These are phyloP conservation scores for Charanyca ferruginea DNA, from an alignment of 2,888 invertebrate species.

Conservation along the genomic window DNA sequence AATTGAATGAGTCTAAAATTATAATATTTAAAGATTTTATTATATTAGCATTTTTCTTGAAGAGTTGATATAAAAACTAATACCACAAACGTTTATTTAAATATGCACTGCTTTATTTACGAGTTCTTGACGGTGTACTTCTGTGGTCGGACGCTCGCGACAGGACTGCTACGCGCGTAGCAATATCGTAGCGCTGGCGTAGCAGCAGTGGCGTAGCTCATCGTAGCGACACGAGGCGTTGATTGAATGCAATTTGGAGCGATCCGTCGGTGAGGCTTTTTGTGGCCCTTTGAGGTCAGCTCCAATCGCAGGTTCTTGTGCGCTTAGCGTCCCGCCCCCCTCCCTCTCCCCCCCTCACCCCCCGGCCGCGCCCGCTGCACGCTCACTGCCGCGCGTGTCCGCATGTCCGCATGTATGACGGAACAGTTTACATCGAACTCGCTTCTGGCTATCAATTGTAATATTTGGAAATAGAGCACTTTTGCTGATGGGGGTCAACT, in stretches of 20 bases:
- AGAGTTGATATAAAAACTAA: neutral
- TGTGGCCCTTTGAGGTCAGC: conserved; percentile 57
- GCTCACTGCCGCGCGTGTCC: conserved; percentile 5
- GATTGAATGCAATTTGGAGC: conserved; percentile 57
- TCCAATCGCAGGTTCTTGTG: conserved; percentile 46
- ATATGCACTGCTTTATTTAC: neutral
- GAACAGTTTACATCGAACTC: conserved; percentile 7
- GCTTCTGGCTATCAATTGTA: neutral
- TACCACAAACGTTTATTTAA: neutral
- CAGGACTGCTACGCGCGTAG: conserved; percentile 32
- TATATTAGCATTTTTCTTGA: neutral
- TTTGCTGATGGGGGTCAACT: too few relatives aligned
- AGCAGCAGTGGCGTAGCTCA: conserved; percentile 41
- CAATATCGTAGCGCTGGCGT: conserved; percentile 23
- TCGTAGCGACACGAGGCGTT: conserved; percentile 23
- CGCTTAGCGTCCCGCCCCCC: neutral
- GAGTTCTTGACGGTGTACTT: neutral
- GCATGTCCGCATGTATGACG: neutral
- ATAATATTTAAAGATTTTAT: too few relatives aligned
- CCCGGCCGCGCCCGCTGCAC: neutral
- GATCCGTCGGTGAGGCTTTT: conserved; percentile 44
- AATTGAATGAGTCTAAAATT: too few relatives aligned
- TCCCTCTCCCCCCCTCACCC: neutral
- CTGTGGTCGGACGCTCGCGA: too few relatives aligned
- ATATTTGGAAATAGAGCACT: conserved; percentile 28